Conservation (phyloP, 2,113 vertebrate genomes). For the Hippoglossus stenolepis region DNA sequence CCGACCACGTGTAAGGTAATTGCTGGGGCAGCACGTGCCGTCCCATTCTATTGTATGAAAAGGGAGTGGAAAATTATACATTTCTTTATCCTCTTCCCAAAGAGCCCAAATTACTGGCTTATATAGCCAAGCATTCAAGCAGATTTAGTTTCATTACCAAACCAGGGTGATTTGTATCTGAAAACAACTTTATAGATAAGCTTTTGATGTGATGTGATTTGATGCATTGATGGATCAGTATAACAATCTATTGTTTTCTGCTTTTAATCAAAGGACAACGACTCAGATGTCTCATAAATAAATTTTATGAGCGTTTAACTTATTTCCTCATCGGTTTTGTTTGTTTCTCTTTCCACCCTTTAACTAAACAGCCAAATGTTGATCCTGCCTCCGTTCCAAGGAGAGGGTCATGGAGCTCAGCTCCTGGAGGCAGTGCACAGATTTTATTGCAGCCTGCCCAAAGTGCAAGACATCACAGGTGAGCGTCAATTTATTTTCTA, state of each 20-base stretch:
- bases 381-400: slow-evolving; percentile 97
- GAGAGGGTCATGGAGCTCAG: slow-evolving; percentile 97
- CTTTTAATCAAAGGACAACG: slow-evolving; percentile 58
- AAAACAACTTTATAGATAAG: slow-evolving; percentile 80
- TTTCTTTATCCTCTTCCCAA: slow-evolving; percentile 83
- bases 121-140: slow-evolving; percentile 79
- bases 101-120: slow-evolving; percentile 84
- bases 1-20: slow-evolving; percentile 99
- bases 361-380: slow-evolving; percentile 92
- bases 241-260: slow-evolving; percentile 67
- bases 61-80: slow-evolving; percentile 87
- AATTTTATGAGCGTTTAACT: slow-evolving; percentile 19
- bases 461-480: slow-evolving; percentile 99
- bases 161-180: slow-evolving; percentile 78
- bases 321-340: slow-evolving; percentile 22
- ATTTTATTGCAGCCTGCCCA: slow-evolving; percentile 91
- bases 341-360: slow-evolving; percentile 25
- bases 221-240: slow-evolving; percentile 74
- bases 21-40: slow-evolving; percentile 94
- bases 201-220: slow-evolving; percentile 75
- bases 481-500: neutral
- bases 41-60: slow-evolving; percentile 86
- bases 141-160: slow-evolving; percentile 77
- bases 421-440: slow-evolving; percentile 97
- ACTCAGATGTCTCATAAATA: neutral